Evolutionary conservation across 2,113 vertebrate species (phyloP).

Genomic region (Hoplias malabaricus): DNA sequence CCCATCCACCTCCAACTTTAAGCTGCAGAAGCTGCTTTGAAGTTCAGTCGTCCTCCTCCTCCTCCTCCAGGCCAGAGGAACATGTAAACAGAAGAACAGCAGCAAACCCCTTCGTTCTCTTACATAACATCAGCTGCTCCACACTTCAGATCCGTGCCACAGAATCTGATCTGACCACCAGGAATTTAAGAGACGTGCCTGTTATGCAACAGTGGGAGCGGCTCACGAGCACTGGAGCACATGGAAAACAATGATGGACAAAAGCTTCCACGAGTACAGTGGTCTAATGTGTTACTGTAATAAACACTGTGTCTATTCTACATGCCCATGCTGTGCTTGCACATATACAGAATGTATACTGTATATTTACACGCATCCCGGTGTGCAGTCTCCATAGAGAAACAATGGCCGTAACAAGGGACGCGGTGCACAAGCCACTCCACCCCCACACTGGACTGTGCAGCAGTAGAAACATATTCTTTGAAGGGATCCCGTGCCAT

Average conservation of each 20-base stretch:
- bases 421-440: neutral
- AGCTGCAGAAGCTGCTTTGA: conserved; percentile 16
- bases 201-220: conserved; percentile 45
- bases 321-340: neutral
- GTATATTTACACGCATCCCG: neutral
- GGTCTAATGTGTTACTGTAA: neutral
- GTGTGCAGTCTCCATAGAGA: too few relatives aligned
- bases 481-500: too few relatives aligned
- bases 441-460: neutral
- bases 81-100: conserved; percentile 39
- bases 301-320: neutral
- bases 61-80: conserved; percentile 28
- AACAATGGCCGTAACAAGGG: neutral
- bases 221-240: conserved; percentile 9
- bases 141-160: conserved; percentile 10
- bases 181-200: conserved; percentile 39
- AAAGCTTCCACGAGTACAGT: neutral
- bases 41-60: conserved; percentile 9
- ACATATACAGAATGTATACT: neutral
- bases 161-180: conserved; percentile 43
- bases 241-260: conserved; percentile 47
- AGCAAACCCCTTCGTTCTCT: conserved; percentile 26
- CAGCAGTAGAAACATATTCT: neutral
- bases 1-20: conserved; percentile 3
- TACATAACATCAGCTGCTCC: conserved; percentile 47